Evolutionary conservation across 1,140 invertebrate genomes (phyloP).

Genomic region (Pomacea maculata): DNA sequence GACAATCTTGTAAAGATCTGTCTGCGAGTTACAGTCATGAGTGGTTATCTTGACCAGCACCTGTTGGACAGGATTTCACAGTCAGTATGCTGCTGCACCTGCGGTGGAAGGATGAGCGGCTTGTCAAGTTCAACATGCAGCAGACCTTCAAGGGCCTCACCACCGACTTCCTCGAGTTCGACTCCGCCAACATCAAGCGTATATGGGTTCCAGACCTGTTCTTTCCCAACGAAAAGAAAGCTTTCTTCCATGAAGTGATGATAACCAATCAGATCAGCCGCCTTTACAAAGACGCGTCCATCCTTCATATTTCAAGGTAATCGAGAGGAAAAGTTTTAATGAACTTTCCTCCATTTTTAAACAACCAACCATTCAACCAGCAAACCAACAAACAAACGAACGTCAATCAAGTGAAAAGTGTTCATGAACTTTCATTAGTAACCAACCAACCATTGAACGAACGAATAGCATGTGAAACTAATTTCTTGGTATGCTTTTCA

Average conservation of each 20-base stretch:
- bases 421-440: no score
- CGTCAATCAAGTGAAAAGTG: no score
- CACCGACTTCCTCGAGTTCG: constrained; percentile 46
- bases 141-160: constrained; percentile 35
- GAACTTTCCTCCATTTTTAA: no score
- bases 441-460: no score
- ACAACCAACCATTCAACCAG: no score
- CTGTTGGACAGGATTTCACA: constrained; percentile 46
- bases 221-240: constrained; percentile 67
- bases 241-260: constrained; percentile 65
- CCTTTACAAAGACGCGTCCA: constrained; percentile 58
- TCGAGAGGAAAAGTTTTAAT: no score
- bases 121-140: constrained; percentile 48
- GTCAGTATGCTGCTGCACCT: constrained; percentile 47
- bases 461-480: no score
- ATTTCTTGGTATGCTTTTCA: no score
- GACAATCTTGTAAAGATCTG: no score
- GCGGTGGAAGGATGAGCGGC: constrained; percentile 45
- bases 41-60: no score
- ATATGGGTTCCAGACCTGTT: constrained; percentile 67
- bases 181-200: constrained; percentile 53
- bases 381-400: no score
- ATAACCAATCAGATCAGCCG: constrained; percentile 66
- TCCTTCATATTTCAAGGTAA: constrained; percentile 67
- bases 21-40: no score